Percentiles rank a stretch among this genome's conserved stretches.
Conservation (phyloP, 1,140 invertebrate genomes). For the Drosophila repletoides region DNA sequence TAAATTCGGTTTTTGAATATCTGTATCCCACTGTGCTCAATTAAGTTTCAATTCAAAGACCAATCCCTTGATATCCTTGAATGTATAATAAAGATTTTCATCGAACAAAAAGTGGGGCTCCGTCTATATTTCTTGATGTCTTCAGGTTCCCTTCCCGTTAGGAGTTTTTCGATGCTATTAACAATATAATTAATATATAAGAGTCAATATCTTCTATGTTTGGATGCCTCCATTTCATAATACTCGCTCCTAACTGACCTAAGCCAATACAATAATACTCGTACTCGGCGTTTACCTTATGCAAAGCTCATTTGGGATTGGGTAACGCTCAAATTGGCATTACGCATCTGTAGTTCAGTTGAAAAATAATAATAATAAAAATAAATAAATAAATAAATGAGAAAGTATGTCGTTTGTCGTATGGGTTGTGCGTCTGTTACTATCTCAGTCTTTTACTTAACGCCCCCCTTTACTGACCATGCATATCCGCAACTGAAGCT, state of each 20-base stretch:
- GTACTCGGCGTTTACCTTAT: slow-evolving; percentile 23
- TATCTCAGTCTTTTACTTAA: neutral
- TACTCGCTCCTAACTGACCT: slow-evolving; percentile 43
- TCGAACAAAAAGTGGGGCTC: too few relatives aligned
- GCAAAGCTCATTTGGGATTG: slow-evolving; percentile 50
- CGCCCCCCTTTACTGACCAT: neutral
- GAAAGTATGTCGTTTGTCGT: slow-evolving; percentile 69
- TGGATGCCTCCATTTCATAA: too few relatives aligned
- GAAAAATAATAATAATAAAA: slow-evolving; percentile 9
- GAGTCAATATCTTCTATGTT: neutral
- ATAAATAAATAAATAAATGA: slow-evolving; percentile 28
- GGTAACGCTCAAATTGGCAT: slow-evolving; percentile 73
- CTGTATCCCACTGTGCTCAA: too few relatives aligned
- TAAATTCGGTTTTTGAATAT: too few relatives aligned
- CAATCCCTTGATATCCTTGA: too few relatives aligned
- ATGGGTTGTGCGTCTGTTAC: slow-evolving; percentile 31
- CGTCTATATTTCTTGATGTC: too few relatives aligned
- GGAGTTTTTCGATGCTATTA: neutral
- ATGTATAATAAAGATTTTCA: too few relatives aligned
- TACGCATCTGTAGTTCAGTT: slow-evolving; percentile 47
- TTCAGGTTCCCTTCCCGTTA: too few relatives aligned
- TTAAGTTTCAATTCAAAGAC: too few relatives aligned
- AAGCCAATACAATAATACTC: slow-evolving; percentile 10
- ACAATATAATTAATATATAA: neutral
- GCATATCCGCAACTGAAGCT: slow-evolving; percentile 38